A percentile compares a stretch with the other conserved stretches of the same genome.
phyloP scores from a whole-genome alignment of 2,888 invertebrate genomes.

The Stratiomys singularior region DNA sequence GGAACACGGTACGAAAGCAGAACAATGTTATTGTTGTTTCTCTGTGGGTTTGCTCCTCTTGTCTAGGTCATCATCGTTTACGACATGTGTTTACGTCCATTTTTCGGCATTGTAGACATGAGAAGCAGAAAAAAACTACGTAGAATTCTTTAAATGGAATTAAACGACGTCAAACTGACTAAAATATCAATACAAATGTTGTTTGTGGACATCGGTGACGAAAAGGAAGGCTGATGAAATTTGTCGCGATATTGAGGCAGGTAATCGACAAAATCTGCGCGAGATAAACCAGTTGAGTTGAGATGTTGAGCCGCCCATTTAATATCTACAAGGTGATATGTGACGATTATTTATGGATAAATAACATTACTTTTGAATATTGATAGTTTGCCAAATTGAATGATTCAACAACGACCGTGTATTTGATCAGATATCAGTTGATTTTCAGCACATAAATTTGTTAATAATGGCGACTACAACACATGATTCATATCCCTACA shows the following conservation, averaged over 20 bases:
- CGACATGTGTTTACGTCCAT: no score
- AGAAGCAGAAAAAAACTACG: no score
- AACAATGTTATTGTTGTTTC: not conserved
- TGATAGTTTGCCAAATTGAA: not conserved
- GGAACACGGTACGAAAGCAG: not conserved
- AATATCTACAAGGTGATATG: constrained; percentile 20
- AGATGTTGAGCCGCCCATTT: not conserved
- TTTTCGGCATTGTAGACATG: no score
- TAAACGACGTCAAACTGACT: no score
- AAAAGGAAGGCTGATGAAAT: constrained; percentile 16
- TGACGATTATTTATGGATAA: constrained; percentile 1
- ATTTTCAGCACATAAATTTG: no score
- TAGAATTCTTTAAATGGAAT: no score
- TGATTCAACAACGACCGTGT: constrained; percentile 3
- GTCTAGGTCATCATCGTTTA: not conserved
- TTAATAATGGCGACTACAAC: not conserved
- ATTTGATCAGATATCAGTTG: constrained; percentile 2
- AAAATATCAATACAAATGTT: no score
- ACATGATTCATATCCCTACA: no score
- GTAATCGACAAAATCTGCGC: constrained; percentile 9
- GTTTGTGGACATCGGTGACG: not conserved
- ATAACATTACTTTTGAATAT: constrained; percentile 17
- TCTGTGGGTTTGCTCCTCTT: not conserved
- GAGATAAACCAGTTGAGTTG: not conserved
- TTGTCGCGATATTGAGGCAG: constrained; percentile 16